Conservation (phyloP, 1,140 invertebrate genomes). For the Argopecten irradians region DNA sequence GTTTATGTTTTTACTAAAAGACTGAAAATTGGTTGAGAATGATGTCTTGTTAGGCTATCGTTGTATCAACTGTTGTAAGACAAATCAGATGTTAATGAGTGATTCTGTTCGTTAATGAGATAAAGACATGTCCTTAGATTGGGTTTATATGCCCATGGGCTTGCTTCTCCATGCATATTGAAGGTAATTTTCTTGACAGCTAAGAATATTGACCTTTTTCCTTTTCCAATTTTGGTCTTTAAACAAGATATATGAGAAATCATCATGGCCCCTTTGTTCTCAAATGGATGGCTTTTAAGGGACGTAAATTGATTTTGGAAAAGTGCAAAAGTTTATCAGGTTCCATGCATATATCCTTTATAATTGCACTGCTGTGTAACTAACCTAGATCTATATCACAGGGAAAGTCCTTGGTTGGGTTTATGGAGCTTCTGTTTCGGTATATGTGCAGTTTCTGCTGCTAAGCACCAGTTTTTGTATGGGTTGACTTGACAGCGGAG, state of each 20-base stretch:
- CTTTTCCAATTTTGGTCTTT: neutral
- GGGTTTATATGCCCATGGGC: neutral
- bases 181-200: neutral
- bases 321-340: neutral
- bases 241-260: neutral
- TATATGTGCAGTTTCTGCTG: neutral
- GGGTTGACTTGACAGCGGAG: constrained; percentile 6
- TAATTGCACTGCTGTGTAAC: neutral
- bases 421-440: neutral
- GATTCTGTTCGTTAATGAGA: neutral
- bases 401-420: neutral
- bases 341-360: neutral
- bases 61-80: neutral
- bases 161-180: neutral
- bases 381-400: neutral
- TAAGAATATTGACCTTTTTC: neutral
- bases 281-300: neutral
- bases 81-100: neutral
- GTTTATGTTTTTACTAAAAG: too few species aligned
- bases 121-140: neutral
- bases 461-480: constrained; percentile 1
- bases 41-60: neutral
- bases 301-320: neutral
- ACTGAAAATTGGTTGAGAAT: too few species aligned
- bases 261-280: neutral